A percentile compares a stretch with the other conserved stretches of the same genome.
phyloP scores from a whole-genome alignment of 1,140 invertebrate species.

The Tetramorium parvispinum region DNA sequence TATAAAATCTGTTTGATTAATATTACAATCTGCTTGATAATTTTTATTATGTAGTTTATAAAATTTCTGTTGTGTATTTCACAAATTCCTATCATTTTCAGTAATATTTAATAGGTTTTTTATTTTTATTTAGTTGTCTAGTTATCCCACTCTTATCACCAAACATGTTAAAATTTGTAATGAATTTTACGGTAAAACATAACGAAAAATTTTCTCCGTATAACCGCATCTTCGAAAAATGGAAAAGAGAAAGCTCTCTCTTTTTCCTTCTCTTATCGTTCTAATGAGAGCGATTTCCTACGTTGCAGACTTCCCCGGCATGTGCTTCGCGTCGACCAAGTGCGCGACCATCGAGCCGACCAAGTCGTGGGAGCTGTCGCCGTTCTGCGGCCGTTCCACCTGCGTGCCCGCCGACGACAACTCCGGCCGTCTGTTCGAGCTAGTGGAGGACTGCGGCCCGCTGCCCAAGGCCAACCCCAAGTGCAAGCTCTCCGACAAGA shows the following conservation, averaged over 20 bases:
- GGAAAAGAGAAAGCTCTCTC: neutral
- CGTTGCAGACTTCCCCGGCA: slow-evolving; percentile 93
- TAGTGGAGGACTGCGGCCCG: slow-evolving; percentile 95
- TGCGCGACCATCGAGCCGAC: slow-evolving; percentile 94
- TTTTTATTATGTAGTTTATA: too few species aligned
- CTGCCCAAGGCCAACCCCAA: slow-evolving; percentile 94
- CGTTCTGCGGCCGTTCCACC: slow-evolving; percentile 95
- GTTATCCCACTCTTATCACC: too few species aligned
- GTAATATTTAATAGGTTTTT: too few species aligned
- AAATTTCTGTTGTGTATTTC: too few species aligned
- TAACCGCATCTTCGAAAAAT: neutral
- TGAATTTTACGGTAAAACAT: too few species aligned
- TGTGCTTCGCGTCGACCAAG: slow-evolving; percentile 95
- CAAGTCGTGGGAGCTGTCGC: slow-evolving; percentile 93
- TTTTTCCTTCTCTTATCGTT: neutral
- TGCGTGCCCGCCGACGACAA: slow-evolving; percentile 92
- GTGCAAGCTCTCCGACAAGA: slow-evolving; percentile 94
- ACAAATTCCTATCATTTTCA: too few species aligned
- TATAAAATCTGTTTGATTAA: too few species aligned
- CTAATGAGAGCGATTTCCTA: neutral
- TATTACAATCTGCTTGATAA: too few species aligned
- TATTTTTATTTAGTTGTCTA: too few species aligned
- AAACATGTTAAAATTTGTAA: too few species aligned
- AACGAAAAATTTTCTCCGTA: too few species aligned
- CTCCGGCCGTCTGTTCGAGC: slow-evolving; percentile 90